Evolutionary conservation across 2,797 vertebrate genomes (phyloP), one percentile per base, ranked within the genome.

Genomic region (Lagodon rhomboides): DNA sequence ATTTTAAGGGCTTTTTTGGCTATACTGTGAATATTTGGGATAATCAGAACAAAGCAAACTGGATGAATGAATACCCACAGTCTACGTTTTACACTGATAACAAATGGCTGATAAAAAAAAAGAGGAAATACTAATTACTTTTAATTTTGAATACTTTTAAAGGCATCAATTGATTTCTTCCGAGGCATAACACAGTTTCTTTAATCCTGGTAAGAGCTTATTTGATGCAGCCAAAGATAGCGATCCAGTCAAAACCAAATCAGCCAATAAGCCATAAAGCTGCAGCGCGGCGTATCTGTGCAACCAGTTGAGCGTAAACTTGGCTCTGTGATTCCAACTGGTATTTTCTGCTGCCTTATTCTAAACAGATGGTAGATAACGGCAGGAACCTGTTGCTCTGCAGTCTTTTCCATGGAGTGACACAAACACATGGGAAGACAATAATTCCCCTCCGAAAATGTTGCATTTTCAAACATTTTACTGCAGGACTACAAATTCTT

Each of bases 331-430:
- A 92, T 86, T 92, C 5, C 81, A 91, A 92, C 91, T 79, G 68
- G 81, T 90, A 78, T 90, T 93, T 93, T 91, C 79, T 89, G 85
- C 82, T 83, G 83, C 85, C 63, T 90, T 79, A 85, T 66, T 85
- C 76, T 88, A 83, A 93, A 88, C 89, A 92, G 88, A 93, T 91
- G 82, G 73, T 22, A 85, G 91, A 93, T 93, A 92, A 92, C 77
- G 67, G 73, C 67, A 58, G 72, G 46, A 78, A 70, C 83, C 68
- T 89, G 75, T 77, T 82, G 79, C 81, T 88, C 76, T 84, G 66
- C 76, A 69, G 47, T 27, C 47, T 62, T 66, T 66, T 74, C 58
- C 27, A 30, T n/a, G 54, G 38, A 43, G 13, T 20, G 27, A 71
- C 15, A 75, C 23, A 63, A 64, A 66, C 11, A 71, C 8, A 41